phyloP scores from a whole-genome alignment of 2,888 invertebrate species.

The Gibbula magus region DNA sequence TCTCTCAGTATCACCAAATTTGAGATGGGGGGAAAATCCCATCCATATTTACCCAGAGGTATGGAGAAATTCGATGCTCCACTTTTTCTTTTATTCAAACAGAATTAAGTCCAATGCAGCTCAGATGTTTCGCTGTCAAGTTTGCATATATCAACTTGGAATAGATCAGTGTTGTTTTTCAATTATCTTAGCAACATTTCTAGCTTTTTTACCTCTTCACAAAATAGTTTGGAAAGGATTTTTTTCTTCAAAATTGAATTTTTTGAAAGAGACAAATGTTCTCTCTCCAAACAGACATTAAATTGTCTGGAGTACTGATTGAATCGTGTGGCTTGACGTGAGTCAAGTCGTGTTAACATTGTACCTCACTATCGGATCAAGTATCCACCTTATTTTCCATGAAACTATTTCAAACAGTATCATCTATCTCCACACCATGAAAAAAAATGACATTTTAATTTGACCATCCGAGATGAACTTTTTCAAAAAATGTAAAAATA shows the following conservation, averaged over 20 bases:
- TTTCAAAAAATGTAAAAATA: too few species aligned
- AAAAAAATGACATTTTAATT: too few species aligned
- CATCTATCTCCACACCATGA: too few species aligned
- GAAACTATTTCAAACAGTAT: too few species aligned
- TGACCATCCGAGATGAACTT: too few species aligned
- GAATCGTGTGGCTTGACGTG: constrained; percentile 9
- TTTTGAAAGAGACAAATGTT: constrained; percentile 16
- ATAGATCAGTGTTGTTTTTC: constrained; percentile 2
- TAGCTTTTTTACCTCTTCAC: background rate
- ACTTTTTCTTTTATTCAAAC: background rate
- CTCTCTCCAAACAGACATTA: constrained; percentile 18
- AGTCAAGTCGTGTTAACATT: background rate
- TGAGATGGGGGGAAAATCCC: too few species aligned
- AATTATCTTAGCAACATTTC: constrained; percentile 17
- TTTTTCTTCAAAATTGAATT: constrained; percentile 8
- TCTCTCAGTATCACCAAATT: too few species aligned
- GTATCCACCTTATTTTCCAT: background rate
- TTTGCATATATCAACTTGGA: background rate
- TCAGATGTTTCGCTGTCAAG: background rate
- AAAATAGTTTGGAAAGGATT: background rate
- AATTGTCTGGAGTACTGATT: constrained; percentile 5
- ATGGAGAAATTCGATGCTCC: background rate
- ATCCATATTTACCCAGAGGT: background rate
- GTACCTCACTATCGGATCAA: background rate
- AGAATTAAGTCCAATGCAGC: background rate